Conservation (phyloP, 2,113 vertebrate species). For the Ailurus styani region DNA sequence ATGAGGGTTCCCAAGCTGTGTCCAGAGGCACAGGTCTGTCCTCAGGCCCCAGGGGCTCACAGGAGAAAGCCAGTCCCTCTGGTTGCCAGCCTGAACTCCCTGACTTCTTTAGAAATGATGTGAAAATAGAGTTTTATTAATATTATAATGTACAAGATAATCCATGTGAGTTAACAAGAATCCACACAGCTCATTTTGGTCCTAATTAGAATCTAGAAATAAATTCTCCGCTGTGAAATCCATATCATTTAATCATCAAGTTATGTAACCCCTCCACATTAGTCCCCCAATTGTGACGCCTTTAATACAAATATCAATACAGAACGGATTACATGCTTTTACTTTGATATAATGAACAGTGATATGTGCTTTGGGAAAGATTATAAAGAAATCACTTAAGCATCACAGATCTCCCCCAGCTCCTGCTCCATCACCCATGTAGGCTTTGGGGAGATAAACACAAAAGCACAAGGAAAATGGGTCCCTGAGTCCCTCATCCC, state of each 20-base stretch:
- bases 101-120: not conserved
- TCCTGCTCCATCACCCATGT: not conserved
- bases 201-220: slow-evolving; percentile 70
- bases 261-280: not conserved
- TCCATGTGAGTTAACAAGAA: slow-evolving; percentile 56
- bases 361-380: slow-evolving; percentile 18
- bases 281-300: not conserved
- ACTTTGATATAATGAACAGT: slow-evolving; percentile 26
- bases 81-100: not conserved
- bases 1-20: not conserved
- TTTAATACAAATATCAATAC: slow-evolving; percentile 52
- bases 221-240: slow-evolving; percentile 50
- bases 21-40: not conserved
- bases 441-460: not conserved
- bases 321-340: slow-evolving; percentile 52
- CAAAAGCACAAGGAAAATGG: not conserved
- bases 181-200: slow-evolving; percentile 30
- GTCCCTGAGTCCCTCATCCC: not conserved
- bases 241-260: slow-evolving; percentile 47
- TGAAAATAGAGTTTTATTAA: slow-evolving; percentile 30
- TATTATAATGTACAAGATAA: slow-evolving; percentile 55
- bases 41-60: not conserved
- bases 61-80: not conserved
- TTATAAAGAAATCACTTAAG: slow-evolving; percentile 39
- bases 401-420: not conserved